A percentile compares a stretch with the other conserved stretches of the same genome.
These are phyloP conservation scores for Bufotes viridis DNA, from an alignment of 2,797 vertebrate genomes.

Conservation along the genomic window DNA sequence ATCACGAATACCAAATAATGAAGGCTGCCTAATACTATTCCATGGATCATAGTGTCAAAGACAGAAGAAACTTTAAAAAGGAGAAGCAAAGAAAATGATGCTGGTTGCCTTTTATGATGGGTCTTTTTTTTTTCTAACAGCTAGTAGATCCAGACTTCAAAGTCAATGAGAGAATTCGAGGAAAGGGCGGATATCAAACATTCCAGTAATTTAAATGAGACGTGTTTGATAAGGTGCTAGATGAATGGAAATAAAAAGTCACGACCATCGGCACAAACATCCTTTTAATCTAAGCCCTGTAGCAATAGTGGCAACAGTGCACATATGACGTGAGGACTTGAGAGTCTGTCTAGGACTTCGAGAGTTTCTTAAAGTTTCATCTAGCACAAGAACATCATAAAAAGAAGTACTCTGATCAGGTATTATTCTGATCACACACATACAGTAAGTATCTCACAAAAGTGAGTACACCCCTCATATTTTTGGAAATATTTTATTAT, in stretches of 20 bases:
- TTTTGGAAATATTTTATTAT: too few species aligned
- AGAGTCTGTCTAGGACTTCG: background rate
- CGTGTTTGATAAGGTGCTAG: background rate
- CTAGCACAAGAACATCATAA: background rate
- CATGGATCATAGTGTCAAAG: slow-evolving; percentile 2
- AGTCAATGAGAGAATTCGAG: background rate
- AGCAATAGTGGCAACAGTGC: slow-evolving; percentile 11
- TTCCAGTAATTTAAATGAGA: background rate
- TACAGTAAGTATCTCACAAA: too few species aligned
- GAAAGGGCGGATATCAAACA: background rate
- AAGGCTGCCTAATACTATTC: background rate
- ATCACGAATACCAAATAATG: background rate
- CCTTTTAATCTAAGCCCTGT: slow-evolving; percentile 20
- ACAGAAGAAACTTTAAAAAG: background rate
- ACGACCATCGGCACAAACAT: slow-evolving; percentile 3
- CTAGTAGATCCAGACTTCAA: background rate
- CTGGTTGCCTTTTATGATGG: background rate
- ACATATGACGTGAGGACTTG: background rate
- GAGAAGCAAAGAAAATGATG: background rate
- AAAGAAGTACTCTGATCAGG: background rate
- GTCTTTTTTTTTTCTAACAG: background rate
- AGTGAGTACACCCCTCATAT: too few species aligned
- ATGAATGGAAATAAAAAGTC: slow-evolving; percentile 1
- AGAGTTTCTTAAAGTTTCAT: background rate
- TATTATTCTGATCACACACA: background rate